These are phyloP conservation scores for Actinernus sp. DNA, from an alignment of 92 coral and sea anemone genomes.

Conservation along the genomic window DNA sequence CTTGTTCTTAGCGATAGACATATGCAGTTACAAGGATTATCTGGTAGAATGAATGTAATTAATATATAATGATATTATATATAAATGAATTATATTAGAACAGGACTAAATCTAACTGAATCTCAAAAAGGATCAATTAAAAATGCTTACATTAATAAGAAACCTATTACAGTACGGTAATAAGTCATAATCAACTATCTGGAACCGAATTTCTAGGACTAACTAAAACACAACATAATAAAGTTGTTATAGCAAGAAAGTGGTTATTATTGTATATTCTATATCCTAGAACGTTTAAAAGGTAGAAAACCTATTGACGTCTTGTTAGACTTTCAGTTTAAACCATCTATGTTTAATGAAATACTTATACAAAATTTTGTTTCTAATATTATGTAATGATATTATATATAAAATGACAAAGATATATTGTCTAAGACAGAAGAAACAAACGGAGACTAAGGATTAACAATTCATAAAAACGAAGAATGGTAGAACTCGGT, in stretches of 20 bases:
- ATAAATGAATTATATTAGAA: not conserved
- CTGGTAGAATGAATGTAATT: constrained; percentile 1
- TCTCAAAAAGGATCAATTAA: constrained; percentile 1
- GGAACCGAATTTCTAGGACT: not conserved
- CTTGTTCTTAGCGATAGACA: not conserved
- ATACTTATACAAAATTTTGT: too few relatives aligned
- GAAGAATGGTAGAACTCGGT: too few relatives aligned
- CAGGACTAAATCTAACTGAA: not conserved
- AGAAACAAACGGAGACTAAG: too few relatives aligned
- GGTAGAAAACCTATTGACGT: too few relatives aligned
- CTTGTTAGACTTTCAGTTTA: too few relatives aligned
- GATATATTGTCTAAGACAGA: too few relatives aligned
- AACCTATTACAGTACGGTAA: not conserved
- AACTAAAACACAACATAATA: not conserved
- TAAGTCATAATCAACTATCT: not conserved
- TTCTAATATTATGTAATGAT: too few relatives aligned
- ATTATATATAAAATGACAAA: too few relatives aligned
- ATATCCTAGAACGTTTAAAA: too few relatives aligned
- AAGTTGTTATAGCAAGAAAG: not conserved
- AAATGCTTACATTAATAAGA: not conserved
- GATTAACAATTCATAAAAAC: too few relatives aligned
- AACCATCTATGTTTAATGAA: too few relatives aligned
- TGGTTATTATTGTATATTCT: too few relatives aligned
- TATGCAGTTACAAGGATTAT: not conserved
- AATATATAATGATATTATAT: not conserved